These are phyloP conservation scores for Cygnus buccinator DNA, from an alignment of 2,113 vertebrate species.

Conservation along the genomic window DNA sequence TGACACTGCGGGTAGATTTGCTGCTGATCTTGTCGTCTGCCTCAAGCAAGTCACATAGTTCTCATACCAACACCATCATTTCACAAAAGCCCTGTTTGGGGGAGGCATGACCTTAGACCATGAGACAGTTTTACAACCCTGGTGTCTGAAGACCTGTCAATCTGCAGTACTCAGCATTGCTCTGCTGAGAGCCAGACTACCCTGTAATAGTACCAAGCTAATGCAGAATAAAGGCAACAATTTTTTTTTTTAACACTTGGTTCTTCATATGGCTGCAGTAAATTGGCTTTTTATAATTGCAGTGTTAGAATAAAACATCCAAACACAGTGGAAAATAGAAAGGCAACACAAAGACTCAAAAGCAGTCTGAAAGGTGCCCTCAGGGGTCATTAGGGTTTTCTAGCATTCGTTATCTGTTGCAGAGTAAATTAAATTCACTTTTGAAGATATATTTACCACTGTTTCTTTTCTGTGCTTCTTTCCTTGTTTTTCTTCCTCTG, in stretches of 20 bases:
- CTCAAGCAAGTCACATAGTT: not conserved
- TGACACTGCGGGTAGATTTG: not conserved
- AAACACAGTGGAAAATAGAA: not conserved
- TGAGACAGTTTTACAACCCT: not conserved
- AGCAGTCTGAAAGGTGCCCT: not conserved
- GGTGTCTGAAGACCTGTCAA: not conserved
- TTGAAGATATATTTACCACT: accelerated
- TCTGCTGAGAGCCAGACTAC: not conserved
- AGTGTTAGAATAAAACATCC: not conserved
- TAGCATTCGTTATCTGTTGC: accelerated
- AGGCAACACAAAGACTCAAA: not conserved
- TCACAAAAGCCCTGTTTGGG: not conserved
- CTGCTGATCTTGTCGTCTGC: not conserved
- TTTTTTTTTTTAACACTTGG: not conserved
- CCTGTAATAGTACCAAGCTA: no score
- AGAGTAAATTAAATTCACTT: not conserved
- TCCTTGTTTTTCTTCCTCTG: not conserved
- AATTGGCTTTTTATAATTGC: not conserved
- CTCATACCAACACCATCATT: not conserved
- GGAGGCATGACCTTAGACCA: not conserved
- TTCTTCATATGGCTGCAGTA: not conserved
- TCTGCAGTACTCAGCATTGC: not conserved
- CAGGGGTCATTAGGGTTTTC: not conserved
- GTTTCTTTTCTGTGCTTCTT: not conserved
- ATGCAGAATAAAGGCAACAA: not conserved